Base-by-base conservation (phyloP, 2,797 vertebrate genomes). In the Lutjanus argentimaculatus region DNA sequence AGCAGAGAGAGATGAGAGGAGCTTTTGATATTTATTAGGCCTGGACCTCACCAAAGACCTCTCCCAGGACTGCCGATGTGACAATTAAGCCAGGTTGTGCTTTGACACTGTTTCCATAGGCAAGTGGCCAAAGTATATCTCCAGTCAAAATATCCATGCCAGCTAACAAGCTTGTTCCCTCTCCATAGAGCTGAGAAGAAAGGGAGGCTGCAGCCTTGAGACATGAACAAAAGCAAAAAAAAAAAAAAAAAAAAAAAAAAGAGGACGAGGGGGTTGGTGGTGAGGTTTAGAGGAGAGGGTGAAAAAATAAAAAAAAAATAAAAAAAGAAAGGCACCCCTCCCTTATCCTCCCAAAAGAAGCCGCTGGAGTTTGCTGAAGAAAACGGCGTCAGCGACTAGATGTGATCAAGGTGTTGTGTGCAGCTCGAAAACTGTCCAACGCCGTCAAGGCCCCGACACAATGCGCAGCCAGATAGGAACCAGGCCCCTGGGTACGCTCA, bases 41-140 rank as follows among this genome's bases (percentile, higher is more conserved):
- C 96, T 95, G 93, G 95, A 95, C 95, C 95, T 95, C 95, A 95
- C 96, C 95, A 96, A 95, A 93, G 96, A 96, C 94, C 94, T 96
- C 96, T 97, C 97, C 96, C 96, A 96, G 97, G 97, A 98, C 96
- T 96, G 97, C 95, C 96, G 96, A 97, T 97, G 96, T 95, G 97
- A 98, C 98, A 99, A 99, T 99, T 99, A 99, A 96, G 96, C 96
- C 97, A 96, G 97, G 97, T 98, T 97, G 97, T 95, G 95, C 97
- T 97, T 97, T 97, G 97, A 97, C 97, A 96, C 94, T 96, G 97
- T 98, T 97, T 97, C 97, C 97, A 97, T 96, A 98, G 97, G 97
- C 97, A 98, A 97, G 97, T 98, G 97, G 97, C 97, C 97, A 96
- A 96, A 97, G 97, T 96, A 93, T 96, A 96, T 97, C 96, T 95